Evolutionary conservation across 1,140 invertebrate genomes (phyloP), one percentile per base, ranked within the genome.

Genomic region (Monomorium pharaonis): DNA sequence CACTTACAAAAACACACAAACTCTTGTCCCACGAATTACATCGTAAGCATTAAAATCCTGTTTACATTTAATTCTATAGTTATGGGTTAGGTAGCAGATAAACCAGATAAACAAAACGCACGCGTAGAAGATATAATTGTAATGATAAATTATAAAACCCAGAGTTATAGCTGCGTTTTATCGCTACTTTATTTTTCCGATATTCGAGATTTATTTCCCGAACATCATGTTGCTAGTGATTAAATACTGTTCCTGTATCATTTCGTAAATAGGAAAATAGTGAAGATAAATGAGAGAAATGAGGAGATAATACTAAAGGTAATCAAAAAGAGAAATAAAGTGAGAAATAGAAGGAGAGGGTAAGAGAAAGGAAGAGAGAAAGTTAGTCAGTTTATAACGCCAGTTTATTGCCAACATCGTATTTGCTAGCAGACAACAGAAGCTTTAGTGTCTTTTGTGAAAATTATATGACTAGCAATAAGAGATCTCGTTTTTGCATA

Each of bases 261-360:
- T 62, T 76, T 62, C 16, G 5, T 47, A 42, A 62, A 62, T 44
- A 76, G 21, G 16, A 76, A n/a, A 60, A 60, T 62, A 30, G 10
- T 6, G 10, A 12, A 30, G 12, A 21, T 77, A 47, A 77, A 49
- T 0, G 37, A 54, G 18, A 62, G 30, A n/a, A 60, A 76, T 30
- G 9, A 62, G 21, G 1, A 30, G 54, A 62, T 16, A 62, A 77
- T 44, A 16, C 16, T 60, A 44, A 62, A 51, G 6, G 0, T 21
- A 33, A 69, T 37, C 12, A 44, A 10, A 24, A 24, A 75, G 14
- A 69, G 21, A 69, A 5, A 27, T 0, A 56, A n/a, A 3, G n/a
- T 24, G n/a, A 16, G 30, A 56, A 7, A 37, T 3, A 21, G 47
- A 72, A 4, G 33, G 9, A 44, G 14, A 18, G 18, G 44, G 10